Evolutionary conservation across 2,113 vertebrate species (phyloP), one percentile per base, ranked within the genome.

Genomic region (Rhinolophus sinicus): DNA sequence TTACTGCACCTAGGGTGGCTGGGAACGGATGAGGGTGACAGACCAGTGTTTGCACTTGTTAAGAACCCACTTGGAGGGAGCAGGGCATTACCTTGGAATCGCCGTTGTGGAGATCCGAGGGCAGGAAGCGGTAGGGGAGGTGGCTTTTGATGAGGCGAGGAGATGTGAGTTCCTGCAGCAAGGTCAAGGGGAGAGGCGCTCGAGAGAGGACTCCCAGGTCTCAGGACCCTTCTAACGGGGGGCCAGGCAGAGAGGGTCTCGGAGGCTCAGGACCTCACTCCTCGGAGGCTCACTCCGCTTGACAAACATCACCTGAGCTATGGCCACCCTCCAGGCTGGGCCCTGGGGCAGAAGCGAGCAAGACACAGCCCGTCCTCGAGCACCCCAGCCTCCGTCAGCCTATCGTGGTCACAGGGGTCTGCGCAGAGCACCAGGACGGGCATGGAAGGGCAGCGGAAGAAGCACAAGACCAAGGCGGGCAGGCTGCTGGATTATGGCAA

Each of bases 121-220:
- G 99, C 96, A 99, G 99, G 98, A 99, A 99, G 3, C 99, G 99
- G 88, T 99, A 99, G 0, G 99, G 99, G 24, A 99, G 99, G 97
- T 99, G 99, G 98, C 99, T 99, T 98, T 99, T 99, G 97, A 99
- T 99, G 95, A 99, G 99, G 38, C 99, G 99, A 84, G 99, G 99
- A 19, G 99, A 99, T 0, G 99, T 99, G 98, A 99, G 98, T 40
- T 99, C 99, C 99, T 99, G 96, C 9, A 78, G 50, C 3, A 96
- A 95, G 93, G 97, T 60, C 78, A 94, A 94, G 70, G 33, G 35
- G 24, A 70, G 44, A 44, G 35, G n/a, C 0, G 6, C 2, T 78
- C 38, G 40, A 44, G 40, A 19, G 64, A 60, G n/a, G 35, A 22
- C 76, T 1, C 2, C 0, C 5, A 4, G 30, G 6, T 44, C 40